Evolutionary conservation across 2,113 vertebrate species (phyloP), one percentile per base, ranked within the genome.

Genomic region (Fulmarus glacialis): DNA sequence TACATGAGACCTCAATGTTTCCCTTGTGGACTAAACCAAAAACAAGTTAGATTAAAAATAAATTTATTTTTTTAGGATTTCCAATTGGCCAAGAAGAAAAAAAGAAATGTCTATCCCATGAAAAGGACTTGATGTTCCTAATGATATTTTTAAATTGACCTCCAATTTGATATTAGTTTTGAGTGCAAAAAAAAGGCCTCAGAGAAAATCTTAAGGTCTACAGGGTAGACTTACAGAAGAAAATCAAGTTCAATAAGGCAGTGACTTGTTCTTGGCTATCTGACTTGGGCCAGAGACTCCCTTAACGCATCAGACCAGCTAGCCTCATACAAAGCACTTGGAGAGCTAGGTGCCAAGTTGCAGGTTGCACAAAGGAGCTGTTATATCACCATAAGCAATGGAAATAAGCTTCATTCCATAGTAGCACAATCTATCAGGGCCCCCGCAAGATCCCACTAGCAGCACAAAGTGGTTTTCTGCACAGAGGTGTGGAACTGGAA

Each of bases 1-100:
- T 86, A 75, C 32, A 73, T 38, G 68, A 87, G 48, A 79, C n/a
- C 11, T 87, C 43, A 91, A 47, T 17, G 32, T 95, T 97, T 93
- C 63, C 30, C 89, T 80, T 79, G 83, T 83, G 45, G 43, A 68
- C 67, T 79, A 81, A 91, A 89, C 5, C 15, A 45, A 96, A 97
- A 83, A 13, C 27, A 86, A 91, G 71, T 47, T 82, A 95, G 48
- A 96, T 86, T n/a, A 38, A 68, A 62, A 97, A 84, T 45, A 74
- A 48, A 43, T 36, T 43, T 72, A 4, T 68, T 91, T 82, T 86
- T 79, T 89, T 80, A 67, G 16, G 62, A 85, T 88, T 95, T 75
- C 48, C 73, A 91, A 23, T 67, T 53, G 47, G 24, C 1, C 12
- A 71, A 79, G 60, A 21, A 30, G 3, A 9, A 66, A 55, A 45